A percentile compares a stretch with the other conserved stretches of the same genome.
phyloP scores from a whole-genome alignment of 2,797 vertebrate genomes.

The Eptatretus atami region DNA sequence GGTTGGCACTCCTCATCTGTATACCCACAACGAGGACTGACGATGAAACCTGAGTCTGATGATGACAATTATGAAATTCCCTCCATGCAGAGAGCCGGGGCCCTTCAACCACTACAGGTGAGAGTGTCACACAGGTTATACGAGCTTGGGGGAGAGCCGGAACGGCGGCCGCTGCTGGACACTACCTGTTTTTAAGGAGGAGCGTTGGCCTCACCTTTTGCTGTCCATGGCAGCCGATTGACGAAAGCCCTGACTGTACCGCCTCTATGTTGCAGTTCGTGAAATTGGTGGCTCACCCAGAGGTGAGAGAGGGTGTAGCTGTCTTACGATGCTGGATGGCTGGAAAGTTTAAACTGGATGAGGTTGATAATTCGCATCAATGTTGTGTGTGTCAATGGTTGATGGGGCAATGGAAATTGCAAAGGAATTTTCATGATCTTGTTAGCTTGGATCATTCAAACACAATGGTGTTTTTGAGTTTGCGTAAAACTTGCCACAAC shows the following conservation, averaged over 20 bases:
- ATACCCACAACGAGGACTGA: no score
- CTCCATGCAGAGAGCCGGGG: conserved; percentile 53
- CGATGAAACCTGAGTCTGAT: background rate
- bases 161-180: conserved; percentile 94
- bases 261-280: conserved; percentile 76
- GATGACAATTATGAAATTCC: conserved; percentile 10
- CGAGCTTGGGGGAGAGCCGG: conserved; percentile 70
- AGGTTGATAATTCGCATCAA: no score
- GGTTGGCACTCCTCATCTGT: no score
- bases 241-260: conserved; percentile 81
- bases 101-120: conserved; percentile 83
- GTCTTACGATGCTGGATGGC: no score
- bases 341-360: no score
- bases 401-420: no score
- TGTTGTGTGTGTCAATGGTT: no score
- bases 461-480: no score
- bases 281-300: conserved; percentile 87
- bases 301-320: conserved; percentile 20
- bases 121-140: conserved; percentile 84
- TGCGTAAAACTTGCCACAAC: no score
- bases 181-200: conserved; percentile 67
- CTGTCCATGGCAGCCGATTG: conserved; percentile 73
- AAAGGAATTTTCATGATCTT: no score
- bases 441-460: no score
- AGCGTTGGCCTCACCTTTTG: conserved; percentile 80